Percentiles rank a stretch among this genome's conserved stretches.
phyloP scores from a whole-genome alignment of 2,888 invertebrate genomes.

The Athalia cordata region DNA sequence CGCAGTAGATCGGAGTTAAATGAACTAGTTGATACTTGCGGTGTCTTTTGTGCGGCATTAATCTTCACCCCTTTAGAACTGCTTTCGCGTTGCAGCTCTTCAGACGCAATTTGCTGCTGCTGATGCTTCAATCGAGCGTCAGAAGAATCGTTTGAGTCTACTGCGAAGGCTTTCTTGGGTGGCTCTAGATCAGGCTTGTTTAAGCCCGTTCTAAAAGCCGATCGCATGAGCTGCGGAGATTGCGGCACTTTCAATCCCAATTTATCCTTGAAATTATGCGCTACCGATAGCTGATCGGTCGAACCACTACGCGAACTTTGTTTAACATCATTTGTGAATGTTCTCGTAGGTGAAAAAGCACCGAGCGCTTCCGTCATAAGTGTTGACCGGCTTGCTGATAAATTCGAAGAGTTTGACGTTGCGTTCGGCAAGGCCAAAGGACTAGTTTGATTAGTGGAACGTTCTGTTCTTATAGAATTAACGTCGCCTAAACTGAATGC shows the following conservation, averaged over 20 bases:
- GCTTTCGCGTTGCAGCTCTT: no score
- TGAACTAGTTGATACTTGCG: neutral
- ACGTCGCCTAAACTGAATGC: slow-evolving; percentile 71
- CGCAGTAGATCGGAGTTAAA: neutral
- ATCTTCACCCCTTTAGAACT: neutral
- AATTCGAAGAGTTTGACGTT: neutral
- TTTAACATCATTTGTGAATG: neutral
- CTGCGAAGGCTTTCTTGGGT: neutral
- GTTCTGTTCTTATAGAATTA: slow-evolving; percentile 55
- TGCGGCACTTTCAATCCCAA: neutral
- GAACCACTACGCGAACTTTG: slow-evolving; percentile 1
- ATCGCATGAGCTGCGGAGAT: neutral
- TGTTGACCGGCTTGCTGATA: neutral
- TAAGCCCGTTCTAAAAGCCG: neutral
- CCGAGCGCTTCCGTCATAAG: neutral
- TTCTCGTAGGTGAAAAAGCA: neutral
- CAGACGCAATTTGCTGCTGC: no score
- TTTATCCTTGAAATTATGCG: neutral
- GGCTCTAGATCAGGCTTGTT: neutral
- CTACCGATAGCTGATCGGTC: neutral
- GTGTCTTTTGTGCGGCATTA: neutral
- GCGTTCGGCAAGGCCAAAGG: slow-evolving; percentile 58
- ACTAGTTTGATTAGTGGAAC: slow-evolving; percentile 55
- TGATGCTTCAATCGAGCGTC: neutral
- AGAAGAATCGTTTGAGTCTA: neutral